These are phyloP conservation scores for Spheniscus humboldti DNA, from an alignment of 2,797 vertebrate genomes.

Conservation along the genomic window DNA sequence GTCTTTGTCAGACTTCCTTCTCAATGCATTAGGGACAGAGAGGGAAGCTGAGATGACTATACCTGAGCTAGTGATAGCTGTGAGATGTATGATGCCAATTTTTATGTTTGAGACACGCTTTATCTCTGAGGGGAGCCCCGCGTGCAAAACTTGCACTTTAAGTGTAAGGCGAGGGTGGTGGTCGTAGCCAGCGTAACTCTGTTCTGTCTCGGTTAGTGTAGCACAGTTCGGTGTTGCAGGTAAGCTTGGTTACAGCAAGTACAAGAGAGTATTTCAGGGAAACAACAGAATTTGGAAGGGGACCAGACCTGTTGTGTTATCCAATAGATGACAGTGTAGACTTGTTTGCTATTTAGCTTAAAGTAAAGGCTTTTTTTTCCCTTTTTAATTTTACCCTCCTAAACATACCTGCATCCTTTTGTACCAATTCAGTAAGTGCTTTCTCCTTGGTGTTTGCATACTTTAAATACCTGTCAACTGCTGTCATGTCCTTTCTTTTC, in stretches of 20 bases:
- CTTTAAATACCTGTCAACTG: not conserved
- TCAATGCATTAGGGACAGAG: accelerated
- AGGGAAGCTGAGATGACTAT: not conserved
- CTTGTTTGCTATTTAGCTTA: not conserved
- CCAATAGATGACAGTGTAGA: not conserved
- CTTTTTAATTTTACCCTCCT: not conserved
- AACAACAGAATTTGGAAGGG: not conserved
- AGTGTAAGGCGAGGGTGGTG: not conserved
- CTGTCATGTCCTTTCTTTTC: not conserved
- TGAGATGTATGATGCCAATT: accelerated
- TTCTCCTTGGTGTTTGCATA: not conserved
- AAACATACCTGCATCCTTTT: not conserved
- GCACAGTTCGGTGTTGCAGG: not conserved
- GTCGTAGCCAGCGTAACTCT: not conserved
- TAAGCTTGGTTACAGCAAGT: no score
- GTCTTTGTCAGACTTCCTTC: not conserved
- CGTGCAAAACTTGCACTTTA: accelerated
- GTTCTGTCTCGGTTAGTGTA: not conserved
- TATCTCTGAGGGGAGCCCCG: not conserved
- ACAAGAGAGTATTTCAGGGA: not conserved
- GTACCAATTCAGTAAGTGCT: not conserved
- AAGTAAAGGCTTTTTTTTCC: not conserved
- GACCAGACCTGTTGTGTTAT: not conserved
- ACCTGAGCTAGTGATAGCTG: not conserved
- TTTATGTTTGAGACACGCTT: accelerated